Evolutionary conservation across 2,888 invertebrate genomes (phyloP).

Genomic region (Exephanes ischioxanthus): DNA sequence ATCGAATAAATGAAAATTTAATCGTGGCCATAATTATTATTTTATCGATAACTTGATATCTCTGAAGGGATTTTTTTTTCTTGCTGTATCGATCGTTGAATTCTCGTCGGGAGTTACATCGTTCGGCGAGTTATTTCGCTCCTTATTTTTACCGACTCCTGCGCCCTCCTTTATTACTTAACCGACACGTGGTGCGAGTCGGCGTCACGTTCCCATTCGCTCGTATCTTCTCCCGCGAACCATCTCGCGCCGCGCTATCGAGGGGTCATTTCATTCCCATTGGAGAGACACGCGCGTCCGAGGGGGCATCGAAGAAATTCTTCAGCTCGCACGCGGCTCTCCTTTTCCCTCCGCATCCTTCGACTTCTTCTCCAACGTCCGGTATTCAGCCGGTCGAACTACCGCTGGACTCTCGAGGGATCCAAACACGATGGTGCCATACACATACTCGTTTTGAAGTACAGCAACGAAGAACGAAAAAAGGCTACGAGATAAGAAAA

Average conservation of each 20-base stretch:
- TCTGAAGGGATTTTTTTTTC: neutral
- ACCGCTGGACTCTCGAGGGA: conserved; percentile 5
- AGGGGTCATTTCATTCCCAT: conserved; percentile 75
- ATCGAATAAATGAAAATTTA: conserved; percentile 39
- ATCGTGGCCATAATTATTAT: conserved; percentile 2
- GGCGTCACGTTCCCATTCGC: conserved; percentile 66
- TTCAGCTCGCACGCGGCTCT: conserved; percentile 8
- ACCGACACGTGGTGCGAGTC: conserved; percentile 66
- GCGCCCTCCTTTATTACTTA: conserved; percentile 59
- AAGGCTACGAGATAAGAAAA: neutral
- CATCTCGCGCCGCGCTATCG: conserved; percentile 71
- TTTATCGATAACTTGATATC: conserved; percentile 13
- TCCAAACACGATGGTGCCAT: neutral
- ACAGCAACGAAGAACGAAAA: conserved; percentile 1
- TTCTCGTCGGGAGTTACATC: neutral
- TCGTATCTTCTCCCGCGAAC: conserved; percentile 63
- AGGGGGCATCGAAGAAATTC: conserved; percentile 25
- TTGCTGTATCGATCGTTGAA: neutral
- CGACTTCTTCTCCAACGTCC: conserved; percentile 7
- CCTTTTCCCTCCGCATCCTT: neutral
- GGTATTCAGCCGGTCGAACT: conserved; percentile 34
- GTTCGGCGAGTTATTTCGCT: conserved; percentile 32
- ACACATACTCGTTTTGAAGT: conserved; percentile 13
- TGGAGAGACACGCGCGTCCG: conserved; percentile 66
- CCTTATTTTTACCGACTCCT: conserved; percentile 12